Evolutionary conservation across 2,888 invertebrate species (phyloP).

Genomic region (Diaperis boleti): DNA sequence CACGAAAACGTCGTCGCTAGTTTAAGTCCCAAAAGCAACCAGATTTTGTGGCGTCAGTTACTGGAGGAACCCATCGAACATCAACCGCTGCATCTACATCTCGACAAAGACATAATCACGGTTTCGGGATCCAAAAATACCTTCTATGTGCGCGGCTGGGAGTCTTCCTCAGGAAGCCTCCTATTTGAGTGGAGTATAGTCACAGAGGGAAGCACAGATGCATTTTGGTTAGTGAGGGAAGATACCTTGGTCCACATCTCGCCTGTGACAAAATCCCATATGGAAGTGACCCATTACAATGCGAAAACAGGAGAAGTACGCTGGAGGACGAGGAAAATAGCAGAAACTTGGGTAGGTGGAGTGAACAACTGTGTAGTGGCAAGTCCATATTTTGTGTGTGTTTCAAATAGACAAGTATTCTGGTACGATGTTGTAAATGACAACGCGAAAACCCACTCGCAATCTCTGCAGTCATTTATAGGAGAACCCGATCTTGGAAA

Average conservation of each 20-base stretch:
- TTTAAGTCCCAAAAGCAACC: slow-evolving; percentile 82
- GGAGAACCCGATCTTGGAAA: slow-evolving; percentile 31
- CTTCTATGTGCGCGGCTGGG: slow-evolving; percentile 84
- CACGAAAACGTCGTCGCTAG: slow-evolving; percentile 91
- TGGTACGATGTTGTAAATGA: slow-evolving; percentile 70
- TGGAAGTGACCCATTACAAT: slow-evolving; percentile 76
- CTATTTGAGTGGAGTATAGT: slow-evolving; percentile 82
- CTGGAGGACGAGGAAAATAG: slow-evolving; percentile 70
- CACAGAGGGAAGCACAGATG: slow-evolving; percentile 62
- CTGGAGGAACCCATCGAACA: slow-evolving; percentile 76
- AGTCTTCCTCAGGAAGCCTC: slow-evolving; percentile 77
- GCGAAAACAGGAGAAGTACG: slow-evolving; percentile 72
- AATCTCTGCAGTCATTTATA: slow-evolving; percentile 47
- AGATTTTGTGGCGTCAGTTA: slow-evolving; percentile 86
- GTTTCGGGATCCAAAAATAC: slow-evolving; percentile 76
- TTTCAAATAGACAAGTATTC: slow-evolving; percentile 72
- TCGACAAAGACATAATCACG: slow-evolving; percentile 78
- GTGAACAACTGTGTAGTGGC: slow-evolving; percentile 71
- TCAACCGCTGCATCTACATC: slow-evolving; percentile 75
- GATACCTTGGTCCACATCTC: slow-evolving; percentile 73
- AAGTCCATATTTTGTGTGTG: slow-evolving; percentile 75
- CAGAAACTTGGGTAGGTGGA: slow-evolving; percentile 72
- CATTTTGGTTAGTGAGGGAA: slow-evolving; percentile 70
- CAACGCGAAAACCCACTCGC: slow-evolving; percentile 41
- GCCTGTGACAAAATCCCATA: slow-evolving; percentile 72